Evolutionary conservation across 1,140 invertebrate genomes (phyloP), one percentile per base, ranked within the genome.

Genomic region (Papilio dardanus): DNA sequence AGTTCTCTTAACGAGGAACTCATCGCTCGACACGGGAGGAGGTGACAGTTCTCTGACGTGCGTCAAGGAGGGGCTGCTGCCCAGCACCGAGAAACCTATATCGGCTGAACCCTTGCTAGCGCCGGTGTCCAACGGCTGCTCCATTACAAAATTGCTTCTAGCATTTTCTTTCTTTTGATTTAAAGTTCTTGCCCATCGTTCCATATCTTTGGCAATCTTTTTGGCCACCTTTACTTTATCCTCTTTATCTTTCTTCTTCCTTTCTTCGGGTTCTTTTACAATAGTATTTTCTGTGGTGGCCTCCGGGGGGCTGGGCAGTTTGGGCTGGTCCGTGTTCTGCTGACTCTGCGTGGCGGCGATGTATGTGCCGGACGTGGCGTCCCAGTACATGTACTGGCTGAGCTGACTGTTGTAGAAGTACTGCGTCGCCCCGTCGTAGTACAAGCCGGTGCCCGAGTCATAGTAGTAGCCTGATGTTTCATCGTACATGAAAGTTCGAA

Each of bases 201-300:
- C 97, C 98, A 98, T 98, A 85, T 98, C 97, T 93, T 99, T 99
- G 0, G 98, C 98, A 83, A 99, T 99, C 93, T 99, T 99, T 87
- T 99, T 99, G 1, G 99, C 99, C 16, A 99, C 98, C 94, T 99
- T 99, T 0, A 98, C 97, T 94, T 99, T 98, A 81, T 98, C 98
- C 71, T 97, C 96, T 81, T 97, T 96, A 46, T 94, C 95, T 76
- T 94, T 96, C 79, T 95, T 94, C 78, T 93, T 95, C 77, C 91
- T 91, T 77, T 94, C 92, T 12, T 90, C 88, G 2, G 94, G 91
- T 74, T 89, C 86, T 79, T 92, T 91, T 30, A 81, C 73, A 5
- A 85, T 82, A 5, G 85, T 85, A 37, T 79, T 90, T n/a, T 89
- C 77, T 65, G 78, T 76, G 28, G 79, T 86, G 28, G 85, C 83